Evolutionary conservation across 2,113 vertebrate species (phyloP), one percentile per base, ranked within the genome.

Genomic region (Chascanopsetta lugubris): DNA sequence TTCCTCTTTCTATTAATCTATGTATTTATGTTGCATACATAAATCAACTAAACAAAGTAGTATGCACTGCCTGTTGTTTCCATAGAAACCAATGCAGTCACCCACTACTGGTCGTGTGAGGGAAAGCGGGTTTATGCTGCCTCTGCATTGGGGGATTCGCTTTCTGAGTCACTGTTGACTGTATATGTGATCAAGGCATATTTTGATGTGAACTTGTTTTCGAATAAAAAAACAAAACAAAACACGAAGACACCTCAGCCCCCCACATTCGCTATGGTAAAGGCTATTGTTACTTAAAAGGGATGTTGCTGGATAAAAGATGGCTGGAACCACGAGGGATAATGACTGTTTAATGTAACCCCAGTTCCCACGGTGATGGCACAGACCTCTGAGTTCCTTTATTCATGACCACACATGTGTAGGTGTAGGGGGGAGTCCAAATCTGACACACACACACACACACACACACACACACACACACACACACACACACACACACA

Each of bases 301-400:
- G 73, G 78, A 80, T 77, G 74, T 57, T 77, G 70, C 60, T 45
- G 74, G 85, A 83, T 83, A 82, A 85, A 82, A 77, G 65, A 61
- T 34, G 73, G 80, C 54, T 60, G 75, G 77, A 82, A 64, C 68
- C 68, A 61, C 72, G 66, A 1, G 5, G 83, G 88, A 79, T 88
- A 90, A 91, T 88, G 74, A 86, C 78, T 87, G 76, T 88, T 89
- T 89, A 88, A 89, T 79, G 77, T 75, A 75, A 77, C 50, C 69
- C 77, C 72, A 70, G 82, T 91, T 90, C 89, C 87, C 90, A 90
- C 85, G 77, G 82, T 62, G 9, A 75, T 70, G 59, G 60, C 65
- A 64, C 72, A 67, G 77, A 64, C 72, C 55, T 64, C 69, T 63
- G 20, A 30, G 29, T 72, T 65, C 40, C 74, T 55, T 75, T 74